Conservation (phyloP, 1,140 invertebrate species). For the Euura saliciscinereae region DNA sequence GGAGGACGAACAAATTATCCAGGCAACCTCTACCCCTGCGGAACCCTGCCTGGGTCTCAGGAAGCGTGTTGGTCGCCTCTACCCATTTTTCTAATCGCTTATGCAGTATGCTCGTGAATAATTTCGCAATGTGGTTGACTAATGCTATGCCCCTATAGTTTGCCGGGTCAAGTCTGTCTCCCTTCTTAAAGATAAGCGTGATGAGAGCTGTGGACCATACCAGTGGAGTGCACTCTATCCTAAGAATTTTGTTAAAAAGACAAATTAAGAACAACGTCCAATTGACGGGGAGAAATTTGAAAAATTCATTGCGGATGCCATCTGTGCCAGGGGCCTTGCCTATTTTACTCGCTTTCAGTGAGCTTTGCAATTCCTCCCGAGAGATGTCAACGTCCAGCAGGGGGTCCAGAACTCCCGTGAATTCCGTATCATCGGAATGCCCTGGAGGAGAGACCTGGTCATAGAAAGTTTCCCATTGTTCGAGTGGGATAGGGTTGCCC, state of each 20-base stretch:
- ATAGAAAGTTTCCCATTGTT: too few species aligned
- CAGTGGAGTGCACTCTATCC: neutral
- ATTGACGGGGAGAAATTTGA: neutral
- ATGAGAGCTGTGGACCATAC: neutral
- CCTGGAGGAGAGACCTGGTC: too few species aligned
- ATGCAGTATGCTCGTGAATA: constrained; percentile 25
- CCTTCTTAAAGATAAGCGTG: neutral
- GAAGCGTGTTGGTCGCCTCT: constrained; percentile 20
- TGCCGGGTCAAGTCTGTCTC: constrained; percentile 16
- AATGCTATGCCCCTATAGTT: constrained; percentile 18
- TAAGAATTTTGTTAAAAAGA: neutral
- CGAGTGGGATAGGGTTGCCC: too few species aligned
- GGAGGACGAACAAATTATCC: constrained; percentile 20
- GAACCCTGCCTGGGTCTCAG: constrained; percentile 26
- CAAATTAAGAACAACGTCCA: neutral
- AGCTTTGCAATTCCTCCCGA: neutral
- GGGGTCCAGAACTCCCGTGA: too few species aligned
- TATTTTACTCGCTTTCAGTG: neutral
- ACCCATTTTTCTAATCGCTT: constrained; percentile 23
- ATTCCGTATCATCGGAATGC: too few species aligned
- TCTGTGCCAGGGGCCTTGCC: neutral
- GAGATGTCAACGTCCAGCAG: too few species aligned
- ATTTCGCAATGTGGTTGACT: constrained; percentile 19
- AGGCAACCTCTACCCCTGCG: constrained; percentile 14
- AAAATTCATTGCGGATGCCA: neutral